A percentile compares a stretch with the other conserved stretches of the same genome.
These are phyloP conservation scores for Procavia capensis DNA, from an alignment of 2,113 vertebrate species.

Conservation along the genomic window DNA sequence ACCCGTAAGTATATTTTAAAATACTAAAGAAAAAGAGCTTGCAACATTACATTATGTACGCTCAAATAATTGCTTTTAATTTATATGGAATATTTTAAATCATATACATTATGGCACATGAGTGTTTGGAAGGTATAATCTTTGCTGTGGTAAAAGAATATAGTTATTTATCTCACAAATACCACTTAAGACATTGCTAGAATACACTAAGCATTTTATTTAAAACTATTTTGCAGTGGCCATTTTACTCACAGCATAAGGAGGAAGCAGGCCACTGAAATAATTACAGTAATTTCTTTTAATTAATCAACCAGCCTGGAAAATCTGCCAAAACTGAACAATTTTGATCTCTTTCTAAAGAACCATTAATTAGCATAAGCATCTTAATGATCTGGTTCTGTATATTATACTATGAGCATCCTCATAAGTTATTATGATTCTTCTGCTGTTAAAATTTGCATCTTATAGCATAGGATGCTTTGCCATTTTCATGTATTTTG, in stretches of 20 bases:
- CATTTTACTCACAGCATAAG: neutral
- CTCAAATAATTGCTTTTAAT: constrained; percentile 49
- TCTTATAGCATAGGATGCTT: neutral
- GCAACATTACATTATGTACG: constrained; percentile 15
- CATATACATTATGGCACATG: constrained; percentile 82
- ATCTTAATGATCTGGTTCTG: constrained; percentile 32
- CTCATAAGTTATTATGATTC: neutral
- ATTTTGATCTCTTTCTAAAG: constrained; percentile 37
- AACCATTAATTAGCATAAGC: constrained; percentile 47
- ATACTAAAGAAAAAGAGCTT: constrained; percentile 32
- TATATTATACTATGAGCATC: neutral
- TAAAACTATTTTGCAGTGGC: constrained; percentile 38
- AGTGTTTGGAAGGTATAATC: neutral
- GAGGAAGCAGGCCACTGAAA: constrained; percentile 22
- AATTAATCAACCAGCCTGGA: constrained; percentile 53
- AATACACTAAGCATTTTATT: constrained; percentile 21
- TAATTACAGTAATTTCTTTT: constrained; percentile 60
- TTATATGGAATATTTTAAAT: constrained; percentile 71
- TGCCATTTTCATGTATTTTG: neutral
- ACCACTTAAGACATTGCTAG: neutral
- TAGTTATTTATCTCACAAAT: neutral
- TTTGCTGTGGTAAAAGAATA: neutral
- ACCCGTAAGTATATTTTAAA: constrained; percentile 91
- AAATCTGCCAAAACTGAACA: constrained; percentile 39
- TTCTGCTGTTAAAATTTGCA: neutral